Percentiles rank a stretch among this genome's conserved stretches.
phyloP scores from a whole-genome alignment of 2,113 vertebrate species.

The Mus spicilegus region DNA sequence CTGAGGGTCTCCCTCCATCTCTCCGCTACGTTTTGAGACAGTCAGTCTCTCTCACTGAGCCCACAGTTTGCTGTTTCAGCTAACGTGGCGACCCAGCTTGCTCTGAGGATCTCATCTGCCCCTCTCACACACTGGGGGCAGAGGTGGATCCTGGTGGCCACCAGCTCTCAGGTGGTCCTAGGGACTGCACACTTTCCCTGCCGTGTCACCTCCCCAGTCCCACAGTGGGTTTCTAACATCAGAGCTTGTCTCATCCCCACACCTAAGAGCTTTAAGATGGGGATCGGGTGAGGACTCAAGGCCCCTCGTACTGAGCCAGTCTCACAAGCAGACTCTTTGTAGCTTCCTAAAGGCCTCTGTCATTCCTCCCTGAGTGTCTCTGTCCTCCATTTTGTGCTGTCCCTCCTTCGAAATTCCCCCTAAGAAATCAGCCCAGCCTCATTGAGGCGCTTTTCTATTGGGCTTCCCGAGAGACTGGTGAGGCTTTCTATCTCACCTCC shows the following conservation, averaged over 20 bases:
- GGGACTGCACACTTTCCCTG: not conserved
- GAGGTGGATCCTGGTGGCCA: not conserved
- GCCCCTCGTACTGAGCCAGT: no score
- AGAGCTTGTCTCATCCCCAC: not conserved
- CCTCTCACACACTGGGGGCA: not conserved
- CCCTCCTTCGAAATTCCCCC: not conserved
- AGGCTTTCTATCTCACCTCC: not conserved
- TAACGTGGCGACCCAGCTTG: not conserved
- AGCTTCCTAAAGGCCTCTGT: not conserved
- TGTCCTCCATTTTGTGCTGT: not conserved
- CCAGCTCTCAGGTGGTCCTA: not conserved
- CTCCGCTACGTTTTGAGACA: not conserved
- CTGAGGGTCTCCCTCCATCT: no score
- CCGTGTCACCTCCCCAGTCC: no score
- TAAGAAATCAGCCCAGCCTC: not conserved
- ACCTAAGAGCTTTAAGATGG: not conserved
- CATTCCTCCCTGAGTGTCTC: not conserved
- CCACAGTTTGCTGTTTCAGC: not conserved
- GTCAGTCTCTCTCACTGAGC: not conserved
- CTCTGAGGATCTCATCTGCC: not conserved
- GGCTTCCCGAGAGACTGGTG: not conserved
- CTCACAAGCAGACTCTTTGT: accelerated
- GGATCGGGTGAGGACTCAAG: accelerated
- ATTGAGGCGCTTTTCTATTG: not conserved
- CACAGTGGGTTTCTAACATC: not conserved